A percentile compares a stretch with the other conserved stretches of the same genome.
phyloP scores from a whole-genome alignment of 2,888 invertebrate genomes.

The Nemoura dubitans region DNA sequence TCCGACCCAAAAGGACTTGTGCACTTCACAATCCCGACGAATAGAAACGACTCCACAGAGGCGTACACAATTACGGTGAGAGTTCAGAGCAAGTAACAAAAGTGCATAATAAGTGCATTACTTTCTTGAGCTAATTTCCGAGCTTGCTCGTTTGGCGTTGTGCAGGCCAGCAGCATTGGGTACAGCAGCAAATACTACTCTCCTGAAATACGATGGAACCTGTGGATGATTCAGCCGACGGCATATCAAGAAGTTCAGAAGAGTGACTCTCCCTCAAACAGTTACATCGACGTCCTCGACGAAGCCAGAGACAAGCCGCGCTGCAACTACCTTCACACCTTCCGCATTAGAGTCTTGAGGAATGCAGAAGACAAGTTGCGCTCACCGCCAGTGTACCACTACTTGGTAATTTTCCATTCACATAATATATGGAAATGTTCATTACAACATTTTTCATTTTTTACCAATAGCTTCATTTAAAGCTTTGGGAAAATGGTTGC shows the following conservation, averaged over 20 bases:
- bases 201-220: constrained; percentile 59
- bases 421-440: too few relatives aligned
- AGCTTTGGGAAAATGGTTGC: too few relatives aligned
- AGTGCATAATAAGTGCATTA: neutral
- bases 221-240: constrained; percentile 59
- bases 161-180: constrained; percentile 54
- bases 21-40: constrained; percentile 59
- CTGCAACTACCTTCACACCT: constrained; percentile 57
- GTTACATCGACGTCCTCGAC: constrained; percentile 57
- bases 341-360: constrained; percentile 57
- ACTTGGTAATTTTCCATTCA: constrained; percentile 46
- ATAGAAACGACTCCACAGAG: constrained; percentile 54
- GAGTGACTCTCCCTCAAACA: constrained; percentile 58
- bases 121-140: neutral
- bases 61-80: constrained; percentile 48
- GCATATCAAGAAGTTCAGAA: constrained; percentile 58
- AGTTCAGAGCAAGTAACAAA: too few relatives aligned
- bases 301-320: constrained; percentile 53
- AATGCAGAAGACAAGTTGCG: constrained; percentile 44
- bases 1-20: constrained; percentile 58
- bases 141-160: neutral
- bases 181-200: constrained; percentile 60
- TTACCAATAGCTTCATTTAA: too few relatives aligned
- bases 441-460: too few relatives aligned
- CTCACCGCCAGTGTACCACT: constrained; percentile 39